A percentile compares a stretch with the other conserved stretches of the same genome.
Conservation (phyloP, 1,140 invertebrate species). For the Drosophila busckii region DNA sequence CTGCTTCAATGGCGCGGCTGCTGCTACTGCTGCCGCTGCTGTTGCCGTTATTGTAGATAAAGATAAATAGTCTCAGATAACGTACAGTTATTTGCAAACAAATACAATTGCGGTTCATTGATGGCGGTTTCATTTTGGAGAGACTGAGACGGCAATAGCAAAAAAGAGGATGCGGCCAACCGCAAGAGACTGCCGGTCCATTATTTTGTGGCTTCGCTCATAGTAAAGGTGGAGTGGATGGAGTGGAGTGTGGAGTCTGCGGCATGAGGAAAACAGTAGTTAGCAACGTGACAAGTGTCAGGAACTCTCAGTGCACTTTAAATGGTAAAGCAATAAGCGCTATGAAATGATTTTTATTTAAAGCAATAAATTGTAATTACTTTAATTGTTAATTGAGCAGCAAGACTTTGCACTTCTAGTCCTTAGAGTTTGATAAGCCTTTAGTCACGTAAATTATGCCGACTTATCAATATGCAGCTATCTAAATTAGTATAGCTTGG, state of each 20-base stretch:
- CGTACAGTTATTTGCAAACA: conserved; percentile 76
- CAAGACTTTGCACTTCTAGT: too few relatives aligned
- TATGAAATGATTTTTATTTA: too few relatives aligned
- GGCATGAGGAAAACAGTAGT: too few relatives aligned
- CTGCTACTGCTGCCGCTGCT: conserved; percentile 4
- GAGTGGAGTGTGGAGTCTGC: too few relatives aligned
- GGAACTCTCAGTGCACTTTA: too few relatives aligned
- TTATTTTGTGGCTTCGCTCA: conserved; percentile 44
- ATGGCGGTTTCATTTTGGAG: conserved; percentile 62
- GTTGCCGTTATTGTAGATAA: conserved; percentile 63
- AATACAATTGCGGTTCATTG: conserved; percentile 77
- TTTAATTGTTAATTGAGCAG: too few relatives aligned
- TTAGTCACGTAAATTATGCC: conserved; percentile 13
- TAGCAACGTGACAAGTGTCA: too few relatives aligned
- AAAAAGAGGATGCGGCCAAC: conserved; percentile 1
- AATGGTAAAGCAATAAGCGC: too few relatives aligned
- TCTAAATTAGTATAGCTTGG: conserved; percentile 17
- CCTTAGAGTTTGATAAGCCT: too few relatives aligned
- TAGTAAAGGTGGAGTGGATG: conserved; percentile 5
- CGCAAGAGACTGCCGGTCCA: conserved; percentile 4
- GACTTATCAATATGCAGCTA: conserved; percentile 17
- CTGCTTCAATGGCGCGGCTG: conserved; percentile 8
- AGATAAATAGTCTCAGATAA: conserved; percentile 76
- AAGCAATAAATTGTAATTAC: too few relatives aligned
- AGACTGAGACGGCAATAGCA: conserved; percentile 2